phyloP scores from a whole-genome alignment of 2,888 invertebrate species.

The Trilocha varians region DNA sequence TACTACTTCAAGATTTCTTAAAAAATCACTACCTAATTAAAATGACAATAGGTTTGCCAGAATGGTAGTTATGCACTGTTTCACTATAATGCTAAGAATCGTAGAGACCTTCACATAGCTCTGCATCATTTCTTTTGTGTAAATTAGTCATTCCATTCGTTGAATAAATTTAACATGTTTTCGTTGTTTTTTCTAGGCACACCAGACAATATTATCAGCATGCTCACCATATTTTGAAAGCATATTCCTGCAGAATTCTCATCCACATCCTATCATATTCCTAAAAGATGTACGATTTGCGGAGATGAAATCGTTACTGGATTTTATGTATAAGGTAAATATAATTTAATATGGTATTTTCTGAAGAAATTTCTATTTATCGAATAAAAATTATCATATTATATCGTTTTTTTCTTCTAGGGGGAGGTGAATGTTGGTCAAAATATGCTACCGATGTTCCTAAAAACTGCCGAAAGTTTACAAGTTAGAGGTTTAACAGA shows the following conservation, averaged over 20 bases:
- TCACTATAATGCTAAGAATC: constrained; percentile 35
- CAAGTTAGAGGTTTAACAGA: constrained; percentile 92
- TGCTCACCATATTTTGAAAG: constrained; percentile 96
- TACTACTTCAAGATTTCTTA: constrained; percentile 12
- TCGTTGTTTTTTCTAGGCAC: constrained; percentile 77
- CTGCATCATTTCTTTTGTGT: constrained; percentile 39
- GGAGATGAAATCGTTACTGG: constrained; percentile 91
- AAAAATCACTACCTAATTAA: constrained; percentile 39
- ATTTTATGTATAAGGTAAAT: constrained; percentile 92
- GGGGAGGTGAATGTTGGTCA: constrained; percentile 93
- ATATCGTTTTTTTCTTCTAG: constrained; percentile 39
- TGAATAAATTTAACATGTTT: constrained; percentile 17
- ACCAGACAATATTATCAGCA: constrained; percentile 93
- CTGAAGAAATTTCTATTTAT: constrained; percentile 1
- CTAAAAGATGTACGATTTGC: constrained; percentile 92
- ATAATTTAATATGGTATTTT: neutral
- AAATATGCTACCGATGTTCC: constrained; percentile 90
- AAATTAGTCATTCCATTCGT: constrained; percentile 23
- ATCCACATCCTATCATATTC: constrained; percentile 94
- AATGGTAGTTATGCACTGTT: constrained; percentile 37
- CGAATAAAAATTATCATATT: constrained; percentile 4
- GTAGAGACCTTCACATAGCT: constrained; percentile 46
- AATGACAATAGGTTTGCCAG: constrained; percentile 49
- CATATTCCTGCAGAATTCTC: constrained; percentile 89
- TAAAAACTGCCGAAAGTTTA: constrained; percentile 92